These are phyloP conservation scores for Heterodera filipjevi DNA, from an alignment of 2,888 invertebrate genomes.

Conservation along the genomic window DNA sequence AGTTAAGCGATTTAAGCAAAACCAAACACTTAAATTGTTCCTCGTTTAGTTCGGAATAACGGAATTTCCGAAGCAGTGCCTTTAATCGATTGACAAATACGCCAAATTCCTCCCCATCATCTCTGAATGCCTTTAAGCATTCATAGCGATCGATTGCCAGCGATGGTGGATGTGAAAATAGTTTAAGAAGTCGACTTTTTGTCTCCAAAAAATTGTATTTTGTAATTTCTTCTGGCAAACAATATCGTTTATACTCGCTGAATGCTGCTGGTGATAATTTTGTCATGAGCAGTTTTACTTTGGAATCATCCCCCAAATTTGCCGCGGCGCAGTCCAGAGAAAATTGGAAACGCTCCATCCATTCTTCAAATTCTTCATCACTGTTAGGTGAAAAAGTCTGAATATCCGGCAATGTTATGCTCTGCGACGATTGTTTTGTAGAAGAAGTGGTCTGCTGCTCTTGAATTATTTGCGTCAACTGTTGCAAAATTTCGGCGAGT, in stretches of 20 bases:
- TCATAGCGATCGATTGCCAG: neutral
- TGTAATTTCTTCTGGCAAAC: neutral
- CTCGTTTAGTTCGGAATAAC: neutral
- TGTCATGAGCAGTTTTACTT: neutral
- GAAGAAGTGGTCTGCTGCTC: neutral
- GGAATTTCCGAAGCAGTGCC: neutral
- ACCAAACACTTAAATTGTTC: neutral
- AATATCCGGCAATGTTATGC: neutral
- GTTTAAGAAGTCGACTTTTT: neutral
- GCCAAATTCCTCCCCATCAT: neutral
- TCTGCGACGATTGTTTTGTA: neutral
- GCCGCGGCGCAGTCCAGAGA: neutral
- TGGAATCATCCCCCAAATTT: neutral
- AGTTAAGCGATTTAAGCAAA: neutral
- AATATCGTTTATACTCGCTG: neutral
- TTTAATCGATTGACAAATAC: neutral
- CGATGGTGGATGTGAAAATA: neutral
- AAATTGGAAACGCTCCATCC: neutral
- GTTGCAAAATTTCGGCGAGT: neutral
- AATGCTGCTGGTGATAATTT: neutral
- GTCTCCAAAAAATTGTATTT: neutral
- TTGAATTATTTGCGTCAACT: neutral
- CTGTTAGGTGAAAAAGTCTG: neutral
- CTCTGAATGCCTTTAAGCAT: neutral
- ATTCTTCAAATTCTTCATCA: neutral